phyloP scores from a whole-genome alignment of 2,113 vertebrate genomes.

The Lepus europaeus region DNA sequence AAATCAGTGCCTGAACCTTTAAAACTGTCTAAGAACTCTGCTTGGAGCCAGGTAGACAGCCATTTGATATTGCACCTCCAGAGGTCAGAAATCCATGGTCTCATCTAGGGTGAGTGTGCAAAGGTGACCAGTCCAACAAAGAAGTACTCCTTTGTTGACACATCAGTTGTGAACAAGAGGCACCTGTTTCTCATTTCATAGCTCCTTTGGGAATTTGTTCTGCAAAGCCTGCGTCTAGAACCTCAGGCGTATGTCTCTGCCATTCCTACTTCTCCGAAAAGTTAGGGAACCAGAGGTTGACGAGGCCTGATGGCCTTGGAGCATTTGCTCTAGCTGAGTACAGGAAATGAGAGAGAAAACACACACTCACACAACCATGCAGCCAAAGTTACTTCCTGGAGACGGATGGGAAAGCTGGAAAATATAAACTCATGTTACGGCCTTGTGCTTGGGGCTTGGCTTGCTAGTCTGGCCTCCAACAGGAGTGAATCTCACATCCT shows the following conservation, averaged over 20 bases:
- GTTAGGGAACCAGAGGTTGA: background rate
- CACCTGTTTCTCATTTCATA: background rate
- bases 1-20: background rate
- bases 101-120: background rate
- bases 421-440: slow-evolving; percentile 72
- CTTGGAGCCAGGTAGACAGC: background rate
- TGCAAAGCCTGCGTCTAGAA: background rate
- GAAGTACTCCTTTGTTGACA: background rate
- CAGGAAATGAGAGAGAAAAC: slow-evolving; percentile 78
- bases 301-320: background rate
- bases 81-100: slow-evolving; percentile 19
- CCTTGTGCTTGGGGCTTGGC: slow-evolving; percentile 55
- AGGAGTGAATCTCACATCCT: slow-evolving; percentile 36
- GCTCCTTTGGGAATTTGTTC: background rate
- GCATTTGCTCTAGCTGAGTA: slow-evolving; percentile 68
- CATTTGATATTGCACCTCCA: background rate
- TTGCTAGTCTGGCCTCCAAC: background rate
- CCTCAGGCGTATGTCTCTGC: background rate
- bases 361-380: slow-evolving; percentile 61
- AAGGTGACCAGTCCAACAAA: background rate
- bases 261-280: background rate
- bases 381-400: slow-evolving; percentile 83
- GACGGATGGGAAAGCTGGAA: slow-evolving; percentile 79
- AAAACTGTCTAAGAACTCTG: background rate
- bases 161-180: background rate